phyloP scores from a whole-genome alignment of 2,888 invertebrate genomes.

The Drosophila prolongata region DNA sequence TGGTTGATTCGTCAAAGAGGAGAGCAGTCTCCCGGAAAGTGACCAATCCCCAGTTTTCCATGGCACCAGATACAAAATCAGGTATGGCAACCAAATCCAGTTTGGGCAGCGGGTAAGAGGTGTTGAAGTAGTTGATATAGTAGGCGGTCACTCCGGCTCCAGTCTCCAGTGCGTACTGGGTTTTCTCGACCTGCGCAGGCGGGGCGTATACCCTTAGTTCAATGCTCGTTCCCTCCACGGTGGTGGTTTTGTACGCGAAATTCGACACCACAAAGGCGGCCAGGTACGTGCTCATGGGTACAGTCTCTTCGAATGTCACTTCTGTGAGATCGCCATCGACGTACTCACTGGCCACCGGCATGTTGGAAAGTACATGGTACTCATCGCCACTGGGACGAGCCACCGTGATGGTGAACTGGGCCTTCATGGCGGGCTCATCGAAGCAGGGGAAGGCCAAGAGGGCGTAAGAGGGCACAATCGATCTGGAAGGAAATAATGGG shows the following conservation, averaged over 20 bases:
- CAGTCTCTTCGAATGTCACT: slow-evolving; percentile 91
- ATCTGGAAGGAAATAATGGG: slow-evolving; percentile 85
- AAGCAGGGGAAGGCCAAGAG: slow-evolving; percentile 97
- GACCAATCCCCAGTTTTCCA: slow-evolving; percentile 99
- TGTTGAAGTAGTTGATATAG: slow-evolving; percentile 93
- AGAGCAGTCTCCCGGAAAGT: slow-evolving; percentile 95
- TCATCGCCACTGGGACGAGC: slow-evolving; percentile 88
- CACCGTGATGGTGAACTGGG: slow-evolving; percentile 91
- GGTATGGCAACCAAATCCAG: slow-evolving; percentile 86
- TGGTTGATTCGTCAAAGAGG: slow-evolving; percentile 89
- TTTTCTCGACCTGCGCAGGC: slow-evolving; percentile 89
- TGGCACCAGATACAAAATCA: slow-evolving; percentile 89
- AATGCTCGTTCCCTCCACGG: slow-evolving; percentile 86
- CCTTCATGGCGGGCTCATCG: slow-evolving; percentile 96
- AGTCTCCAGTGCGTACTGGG: slow-evolving; percentile 90
- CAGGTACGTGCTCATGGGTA: slow-evolving; percentile 98
- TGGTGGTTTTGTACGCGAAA: slow-evolving; percentile 87
- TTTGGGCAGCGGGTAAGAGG: slow-evolving; percentile 95
- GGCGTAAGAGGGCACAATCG: slow-evolving; percentile 96
- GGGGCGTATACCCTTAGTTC: slow-evolving; percentile 91
- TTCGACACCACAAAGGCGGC: slow-evolving; percentile 97
- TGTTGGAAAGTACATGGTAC: slow-evolving; percentile 94
- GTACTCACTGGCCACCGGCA: slow-evolving; percentile 87
- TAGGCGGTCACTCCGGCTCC: slow-evolving; percentile 91
- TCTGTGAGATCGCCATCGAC: slow-evolving; percentile 86